Base-by-base conservation (phyloP, 53 echinoderm and acorn worm species). In the Astropecten irregularis region DNA sequence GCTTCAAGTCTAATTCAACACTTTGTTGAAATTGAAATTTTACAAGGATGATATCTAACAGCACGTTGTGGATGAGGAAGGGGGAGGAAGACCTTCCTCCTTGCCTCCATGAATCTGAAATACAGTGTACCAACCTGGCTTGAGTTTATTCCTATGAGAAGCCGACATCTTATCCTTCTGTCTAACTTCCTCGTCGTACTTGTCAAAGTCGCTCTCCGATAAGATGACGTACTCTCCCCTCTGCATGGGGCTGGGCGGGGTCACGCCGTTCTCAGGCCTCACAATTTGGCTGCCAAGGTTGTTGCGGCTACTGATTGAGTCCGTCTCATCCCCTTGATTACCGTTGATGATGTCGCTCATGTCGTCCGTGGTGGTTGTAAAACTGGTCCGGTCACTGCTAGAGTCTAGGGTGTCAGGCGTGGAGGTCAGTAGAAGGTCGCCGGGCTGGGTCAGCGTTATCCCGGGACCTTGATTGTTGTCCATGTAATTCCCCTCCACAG, bases 61-160 rank as follows among this genome's bases (percentile, higher is more conserved):
- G n/a, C n/a, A n/a, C n/a, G n/a, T n/a, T n/a, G n/a, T n/a, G n/a
- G n/a, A n/a, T n/a, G n/a, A n/a, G n/a, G n/a, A n/a, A n/a, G n/a
- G n/a, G n/a, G n/a, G n/a, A n/a, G n/a, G n/a, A n/a, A n/a, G n/a
- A n/a, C n/a, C n/a, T n/a, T n/a, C n/a, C n/a, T n/a, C n/a, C n/a
- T n/a, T n/a, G n/a, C n/a, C n/a, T n/a, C n/a, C n/a, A n/a, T n/a
- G n/a, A n/a, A n/a, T n/a, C n/a, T n/a, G n/a, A n/a, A n/a, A n/a
- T n/a, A 42, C 42, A 8, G 42, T 42, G 6, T 11, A 8, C 42
- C 11, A 11, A 97, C 97, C 97, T 85, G 94, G 94, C 77, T 97
- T 97, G 36, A 97, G 86, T 60, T 92, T 97, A 68, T 97, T 97
- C 74, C 93, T 84, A 71, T 97, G 97, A 13, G 94, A 69, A 35